These are phyloP conservation scores for Toxotes chatareus DNA, from an alignment of 2,113 vertebrate genomes.

Conservation along the genomic window DNA sequence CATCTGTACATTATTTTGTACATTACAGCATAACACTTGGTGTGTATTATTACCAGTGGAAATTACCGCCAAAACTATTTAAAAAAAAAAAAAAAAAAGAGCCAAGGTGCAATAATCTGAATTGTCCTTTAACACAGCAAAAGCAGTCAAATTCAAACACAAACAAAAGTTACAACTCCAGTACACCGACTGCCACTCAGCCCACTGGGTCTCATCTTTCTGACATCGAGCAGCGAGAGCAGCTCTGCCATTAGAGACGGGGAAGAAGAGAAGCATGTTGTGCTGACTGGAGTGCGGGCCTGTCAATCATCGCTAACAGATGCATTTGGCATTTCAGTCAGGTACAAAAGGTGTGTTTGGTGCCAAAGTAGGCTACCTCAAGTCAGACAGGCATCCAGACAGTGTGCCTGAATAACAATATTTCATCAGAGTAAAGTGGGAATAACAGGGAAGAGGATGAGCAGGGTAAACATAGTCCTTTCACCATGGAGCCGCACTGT, in stretches of 20 bases:
- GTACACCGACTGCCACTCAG: conserved; percentile 39
- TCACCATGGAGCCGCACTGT: conserved; percentile 40
- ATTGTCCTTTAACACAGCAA: neutral
- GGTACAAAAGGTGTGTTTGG: conserved; percentile 67
- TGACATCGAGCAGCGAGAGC: conserved; percentile 30
- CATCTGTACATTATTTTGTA: neutral
- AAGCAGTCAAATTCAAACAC: neutral
- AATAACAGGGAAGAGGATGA: conserved; percentile 51
- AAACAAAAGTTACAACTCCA: conserved; percentile 32
- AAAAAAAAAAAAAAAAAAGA: neutral
- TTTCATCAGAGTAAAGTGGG: conserved; percentile 70
- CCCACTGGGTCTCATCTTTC: conserved; percentile 48
- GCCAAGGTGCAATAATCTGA: neutral
- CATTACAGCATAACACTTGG: neutral
- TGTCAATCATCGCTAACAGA: conserved; percentile 68
- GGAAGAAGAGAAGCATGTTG: conserved; percentile 57
- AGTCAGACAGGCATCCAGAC: conserved; percentile 71
- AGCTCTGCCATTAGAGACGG: conserved; percentile 49
- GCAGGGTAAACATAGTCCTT: conserved; percentile 51
- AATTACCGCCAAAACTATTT: neutral
- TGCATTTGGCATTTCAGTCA: conserved; percentile 73
- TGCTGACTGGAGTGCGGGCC: conserved; percentile 55
- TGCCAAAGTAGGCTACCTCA: conserved; percentile 62
- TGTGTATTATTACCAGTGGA: too few relatives aligned
- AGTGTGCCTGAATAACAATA: conserved; percentile 72